phyloP scores from a whole-genome alignment of 2,888 invertebrate genomes.

The Pristionchus fissidentatus region DNA sequence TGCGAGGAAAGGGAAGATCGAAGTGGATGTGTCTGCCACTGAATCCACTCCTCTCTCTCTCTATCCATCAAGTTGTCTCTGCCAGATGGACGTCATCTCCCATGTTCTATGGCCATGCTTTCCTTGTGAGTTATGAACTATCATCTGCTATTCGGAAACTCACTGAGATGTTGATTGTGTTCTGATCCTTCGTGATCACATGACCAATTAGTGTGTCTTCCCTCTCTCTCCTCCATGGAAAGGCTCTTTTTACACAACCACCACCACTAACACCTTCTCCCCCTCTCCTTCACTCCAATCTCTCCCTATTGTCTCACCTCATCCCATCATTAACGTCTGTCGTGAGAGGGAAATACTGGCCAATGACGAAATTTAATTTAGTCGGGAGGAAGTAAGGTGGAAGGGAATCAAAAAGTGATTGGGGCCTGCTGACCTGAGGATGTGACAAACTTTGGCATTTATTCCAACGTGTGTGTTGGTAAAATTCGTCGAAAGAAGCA shows the following conservation, averaged over 20 bases:
- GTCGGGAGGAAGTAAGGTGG: too few relatives aligned
- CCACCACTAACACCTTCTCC: slow-evolving; percentile 16
- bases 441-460: too few relatives aligned
- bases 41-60: slow-evolving; percentile 63
- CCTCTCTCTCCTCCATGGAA: slow-evolving; percentile 12
- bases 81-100: slow-evolving; percentile 71
- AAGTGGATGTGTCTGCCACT: slow-evolving; percentile 54
- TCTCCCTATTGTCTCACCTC: slow-evolving; percentile 38
- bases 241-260: slow-evolving; percentile 38
- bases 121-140: slow-evolving; percentile 66
- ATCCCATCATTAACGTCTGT: slow-evolving; percentile 12
- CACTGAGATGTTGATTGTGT: background rate
- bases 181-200: background rate
- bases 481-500: too few relatives aligned
- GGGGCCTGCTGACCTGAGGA: background rate
- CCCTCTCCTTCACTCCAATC: background rate
- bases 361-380: too few relatives aligned
- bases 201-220: slow-evolving; percentile 24
- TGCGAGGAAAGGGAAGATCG: slow-evolving; percentile 55
- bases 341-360: background rate
- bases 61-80: slow-evolving; percentile 67
- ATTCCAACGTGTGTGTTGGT: too few relatives aligned
- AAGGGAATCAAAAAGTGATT: slow-evolving; percentile 26
- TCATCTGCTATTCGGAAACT: background rate
- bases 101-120: slow-evolving; percentile 74